A percentile compares a stretch with the other conserved stretches of the same genome.
Conservation (phyloP, 2,113 vertebrate genomes). For the Lepisosteus osseus region DNA sequence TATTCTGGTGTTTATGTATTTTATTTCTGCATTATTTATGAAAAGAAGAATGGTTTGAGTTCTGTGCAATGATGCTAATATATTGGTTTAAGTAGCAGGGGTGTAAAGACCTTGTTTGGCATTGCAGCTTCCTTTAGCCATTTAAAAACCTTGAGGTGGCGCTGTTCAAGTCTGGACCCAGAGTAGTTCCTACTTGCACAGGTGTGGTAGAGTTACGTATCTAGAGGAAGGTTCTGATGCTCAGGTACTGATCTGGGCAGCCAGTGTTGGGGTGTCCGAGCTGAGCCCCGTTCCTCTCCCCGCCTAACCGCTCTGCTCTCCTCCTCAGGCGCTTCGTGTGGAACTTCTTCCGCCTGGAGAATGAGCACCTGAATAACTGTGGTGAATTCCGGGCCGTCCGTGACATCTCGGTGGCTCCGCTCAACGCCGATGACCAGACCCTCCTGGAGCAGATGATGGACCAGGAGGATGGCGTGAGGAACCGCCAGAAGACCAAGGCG, state of each 20-base stretch:
- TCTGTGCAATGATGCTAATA: slow-evolving; percentile 65
- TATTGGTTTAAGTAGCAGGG: slow-evolving; percentile 55
- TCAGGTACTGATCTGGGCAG: not conserved
- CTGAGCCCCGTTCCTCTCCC: no score
- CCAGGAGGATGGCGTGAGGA: slow-evolving; percentile 91
- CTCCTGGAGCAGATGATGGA: slow-evolving; percentile 99
- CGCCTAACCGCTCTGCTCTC: not conserved
- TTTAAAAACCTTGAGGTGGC: slow-evolving; percentile 19
- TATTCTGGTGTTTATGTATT: slow-evolving; percentile 45
- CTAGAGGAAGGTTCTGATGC: slow-evolving; percentile 12
- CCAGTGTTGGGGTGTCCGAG: not conserved
- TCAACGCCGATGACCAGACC: slow-evolving; percentile 96
- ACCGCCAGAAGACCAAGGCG: slow-evolving; percentile 86
- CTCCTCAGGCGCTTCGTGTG: slow-evolving; percentile 88
- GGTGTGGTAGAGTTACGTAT: not conserved
- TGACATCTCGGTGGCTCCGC: slow-evolving; percentile 94
- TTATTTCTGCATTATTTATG: slow-evolving; percentile 85
- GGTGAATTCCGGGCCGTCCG: slow-evolving; percentile 95
- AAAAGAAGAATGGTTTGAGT: slow-evolving; percentile 66
- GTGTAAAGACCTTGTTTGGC: slow-evolving; percentile 40
- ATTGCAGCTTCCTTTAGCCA: slow-evolving; percentile 48
- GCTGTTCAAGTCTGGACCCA: not conserved
- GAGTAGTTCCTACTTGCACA: not conserved
- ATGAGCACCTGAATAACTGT: slow-evolving; percentile 97
- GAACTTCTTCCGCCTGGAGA: slow-evolving; percentile 98